Conservation (phyloP, 2,797 vertebrate genomes). For the Coregonus ussuriensis region DNA sequence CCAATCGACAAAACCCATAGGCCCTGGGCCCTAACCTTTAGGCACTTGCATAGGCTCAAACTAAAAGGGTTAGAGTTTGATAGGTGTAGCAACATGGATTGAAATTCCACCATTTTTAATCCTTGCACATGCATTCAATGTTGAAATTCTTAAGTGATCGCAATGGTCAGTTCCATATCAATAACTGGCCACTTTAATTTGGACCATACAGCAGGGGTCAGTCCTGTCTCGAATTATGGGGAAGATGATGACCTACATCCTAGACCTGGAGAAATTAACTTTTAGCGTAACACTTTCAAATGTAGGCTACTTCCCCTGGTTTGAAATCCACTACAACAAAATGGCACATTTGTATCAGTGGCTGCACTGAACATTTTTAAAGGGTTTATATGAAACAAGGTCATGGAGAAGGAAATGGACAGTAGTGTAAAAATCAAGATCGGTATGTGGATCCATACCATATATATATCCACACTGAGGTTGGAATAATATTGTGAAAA, state of each 20-base stretch:
- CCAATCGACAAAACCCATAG: no score
- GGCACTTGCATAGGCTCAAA: not conserved
- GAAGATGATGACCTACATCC: not conserved
- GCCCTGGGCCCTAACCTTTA: no score
- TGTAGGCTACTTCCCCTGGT: not conserved
- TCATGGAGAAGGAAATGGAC: no score
- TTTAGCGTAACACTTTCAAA: not conserved
- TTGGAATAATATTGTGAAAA: no score
- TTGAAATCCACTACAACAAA: not conserved
- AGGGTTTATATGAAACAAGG: no score
- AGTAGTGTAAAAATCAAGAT: no score
- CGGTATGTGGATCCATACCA: no score
- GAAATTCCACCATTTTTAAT: not conserved
- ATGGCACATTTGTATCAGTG: not conserved
- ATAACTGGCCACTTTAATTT: not conserved
- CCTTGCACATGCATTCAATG: no score
- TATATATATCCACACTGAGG: no score
- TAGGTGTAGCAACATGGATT: not conserved
- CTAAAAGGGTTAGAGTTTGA: no score
- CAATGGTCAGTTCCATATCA: not conserved
- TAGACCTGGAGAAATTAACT: not conserved
- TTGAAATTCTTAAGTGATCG: not conserved
- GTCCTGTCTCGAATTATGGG: not conserved
- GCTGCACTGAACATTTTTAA: not conserved
- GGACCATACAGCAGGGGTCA: constrained; percentile 30